Conservation (phyloP, 37 sponge, comb jelly and placozoan genomes). For the Geodia barretti region DNA sequence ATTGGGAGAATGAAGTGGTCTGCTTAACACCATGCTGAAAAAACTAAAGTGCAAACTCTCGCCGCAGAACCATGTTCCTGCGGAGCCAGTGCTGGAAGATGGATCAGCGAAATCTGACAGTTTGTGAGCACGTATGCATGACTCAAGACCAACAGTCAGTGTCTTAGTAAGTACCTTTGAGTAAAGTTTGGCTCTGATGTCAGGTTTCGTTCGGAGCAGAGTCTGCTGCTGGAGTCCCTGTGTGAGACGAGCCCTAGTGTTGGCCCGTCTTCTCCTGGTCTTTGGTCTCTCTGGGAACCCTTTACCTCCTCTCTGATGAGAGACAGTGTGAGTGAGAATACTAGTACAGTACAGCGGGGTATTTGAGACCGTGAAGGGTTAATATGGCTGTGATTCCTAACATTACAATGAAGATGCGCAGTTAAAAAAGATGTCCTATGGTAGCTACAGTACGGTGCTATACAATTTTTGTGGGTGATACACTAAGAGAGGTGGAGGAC, state of each 20-base stretch:
- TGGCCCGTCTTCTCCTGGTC: constrained; percentile 10
- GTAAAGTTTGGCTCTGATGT: constrained; percentile 67
- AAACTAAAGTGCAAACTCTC: neutral
- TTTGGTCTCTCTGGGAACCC: neutral
- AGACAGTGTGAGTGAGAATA: too few relatives aligned
- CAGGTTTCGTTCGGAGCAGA: constrained; percentile 4
- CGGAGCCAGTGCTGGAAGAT: too few relatives aligned
- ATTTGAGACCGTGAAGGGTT: too few relatives aligned
- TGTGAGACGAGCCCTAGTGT: neutral
- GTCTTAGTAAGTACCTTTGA: constrained; percentile 49
- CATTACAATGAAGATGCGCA: too few relatives aligned
- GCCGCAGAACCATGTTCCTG: neutral
- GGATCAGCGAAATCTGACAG: too few relatives aligned
- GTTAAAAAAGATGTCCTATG: too few relatives aligned
- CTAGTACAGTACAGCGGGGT: too few relatives aligned
- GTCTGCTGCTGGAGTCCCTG: constrained; percentile 6
- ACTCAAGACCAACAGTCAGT: neutral
- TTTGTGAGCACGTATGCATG: neutral
- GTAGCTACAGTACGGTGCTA: too few relatives aligned
- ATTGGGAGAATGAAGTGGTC: neutral
- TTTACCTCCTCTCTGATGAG: neutral
- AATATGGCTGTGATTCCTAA: too few relatives aligned
- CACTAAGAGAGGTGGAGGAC: too few relatives aligned
- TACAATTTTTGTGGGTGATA: too few relatives aligned
- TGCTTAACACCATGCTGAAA: too few relatives aligned